Evolutionary conservation across 2,113 vertebrate species (phyloP), one percentile per base, ranked within the genome.

Genomic region (Acrocephalus kingi): DNA sequence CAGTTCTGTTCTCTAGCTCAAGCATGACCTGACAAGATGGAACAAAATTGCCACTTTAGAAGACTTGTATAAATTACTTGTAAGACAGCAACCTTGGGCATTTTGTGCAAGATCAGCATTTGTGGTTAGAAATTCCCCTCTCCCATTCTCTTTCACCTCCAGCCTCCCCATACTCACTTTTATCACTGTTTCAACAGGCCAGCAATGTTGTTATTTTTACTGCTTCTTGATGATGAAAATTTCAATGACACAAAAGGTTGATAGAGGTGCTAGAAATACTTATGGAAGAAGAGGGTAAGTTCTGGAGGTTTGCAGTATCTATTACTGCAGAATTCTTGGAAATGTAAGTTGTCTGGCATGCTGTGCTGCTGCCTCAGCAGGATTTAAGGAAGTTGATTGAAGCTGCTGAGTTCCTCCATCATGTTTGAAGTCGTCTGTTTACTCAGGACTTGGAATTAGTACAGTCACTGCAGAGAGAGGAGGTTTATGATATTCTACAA

Each of bases 351-450:
- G 78, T 81, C 78, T 94, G 87, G 66, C 69, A 71, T 84, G 61
- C 87, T 52, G 30, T 75, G 67, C 81, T 91, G 92, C 93, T 96
- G 77, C 64, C 84, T 95, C 95, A 91, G 91, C 93, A 93, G 84
- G 84, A 75, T 96, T 95, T 96, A 55, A 95, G 92, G 92, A 96
- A 94, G 96, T 93, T 77, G 66, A 84, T 89, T 91, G 81, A 96
- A 96, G 90, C 87, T 93, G 73, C 81, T 77, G 62, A 87, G 92
- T 91, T 97, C 74, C 81, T 95, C 77, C 95, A 67, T 89, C 91
- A 28, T 81, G 87, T 97, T 91, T 97, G 90, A 96, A 96, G 90
- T 94, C 75, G 84, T 93, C 66, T 96, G 19, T 95, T 97, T 94
- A 79, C 92, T 95, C 39, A 93, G 81, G 82, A 85, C 87, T 95